Base-by-base conservation (phyloP, 1,140 invertebrate genomes). In the Formica exsecta region DNA sequence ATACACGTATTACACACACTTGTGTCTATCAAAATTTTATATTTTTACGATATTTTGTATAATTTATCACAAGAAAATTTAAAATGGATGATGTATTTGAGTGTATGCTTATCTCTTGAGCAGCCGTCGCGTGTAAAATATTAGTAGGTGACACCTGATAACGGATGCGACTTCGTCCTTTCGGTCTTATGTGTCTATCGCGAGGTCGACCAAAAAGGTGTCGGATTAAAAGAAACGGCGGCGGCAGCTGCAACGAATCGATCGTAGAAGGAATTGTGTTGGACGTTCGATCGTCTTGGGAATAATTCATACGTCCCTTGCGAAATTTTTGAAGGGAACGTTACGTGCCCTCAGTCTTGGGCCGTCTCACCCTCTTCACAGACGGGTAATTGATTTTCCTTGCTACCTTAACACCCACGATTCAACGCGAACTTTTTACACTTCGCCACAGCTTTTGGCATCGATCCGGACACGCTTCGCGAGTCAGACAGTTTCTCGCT, bases 311-410 rank as follows among this genome's bases (percentile, higher is more conserved):
- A 71, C 81, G 75, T 85, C 68, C 80, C 76, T 61, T 65, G 85
- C 61, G 85, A 86, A 79, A 77, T 77, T 86, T 70, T 87, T 86
- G 57, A 76, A 86, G 66, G 59, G 71, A 80, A 65, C 85, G 74
- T 87, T 86, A 86, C 75, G 74, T 54, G 73, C 38, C 38, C 65
- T 54, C 81, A 59, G 19, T 65, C 61, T 85, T 74, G n/a, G 44
- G 29, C 48, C 16, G 73, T 62, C 59, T 79, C 81, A 77, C 86
- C 68, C 83, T 68, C 48, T 70, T 38, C 61, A 38, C 36, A 16
- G n/a, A 38, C 36, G 66, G 44, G 80, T 90, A 90, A 91, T 90
- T 87, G 89, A 91, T 89, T 90, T 91, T 87, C 79, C 79, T 38
- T 88, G 89, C 87, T 80, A 57, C 54, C 62, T 85, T 81, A 65